Evolutionary conservation across 2,888 invertebrate genomes (phyloP).

Genomic region (Athalia cordata): DNA sequence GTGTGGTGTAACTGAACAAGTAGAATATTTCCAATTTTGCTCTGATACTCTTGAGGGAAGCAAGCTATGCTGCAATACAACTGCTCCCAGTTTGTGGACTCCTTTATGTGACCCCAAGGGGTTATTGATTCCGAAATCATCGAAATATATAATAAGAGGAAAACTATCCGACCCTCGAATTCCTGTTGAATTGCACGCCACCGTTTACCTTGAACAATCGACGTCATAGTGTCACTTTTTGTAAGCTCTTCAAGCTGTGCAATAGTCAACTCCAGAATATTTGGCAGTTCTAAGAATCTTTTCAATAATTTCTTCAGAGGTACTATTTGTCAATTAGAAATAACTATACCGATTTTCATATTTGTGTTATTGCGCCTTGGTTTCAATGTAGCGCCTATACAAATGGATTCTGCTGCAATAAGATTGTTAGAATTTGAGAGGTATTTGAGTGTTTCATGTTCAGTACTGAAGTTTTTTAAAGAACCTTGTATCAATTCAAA

Average conservation of each 20-base stretch:
- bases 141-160: conserved; percentile 50
- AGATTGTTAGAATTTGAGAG: conserved; percentile 37
- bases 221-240: conserved; percentile 20
- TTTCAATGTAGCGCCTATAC: conserved; percentile 25
- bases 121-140: conserved; percentile 50
- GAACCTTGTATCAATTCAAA: conserved; percentile 36
- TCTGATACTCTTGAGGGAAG: conserved; percentile 47
- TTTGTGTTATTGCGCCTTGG: conserved; percentile 28
- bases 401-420: conserved; percentile 45
- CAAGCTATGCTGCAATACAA: conserved; percentile 47
- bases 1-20: conserved; percentile 50
- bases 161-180: conserved; percentile 44
- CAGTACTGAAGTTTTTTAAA: conserved; percentile 9
- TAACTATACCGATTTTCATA: conserved; percentile 18
- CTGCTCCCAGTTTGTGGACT: conserved; percentile 49
- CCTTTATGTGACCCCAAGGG: conserved; percentile 47
- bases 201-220: conserved; percentile 45
- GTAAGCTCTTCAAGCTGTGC: conserved; percentile 26
- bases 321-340: conserved; percentile 44
- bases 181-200: conserved; percentile 48
- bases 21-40: conserved; percentile 50
- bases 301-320: conserved; percentile 47
- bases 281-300: conserved; percentile 50
- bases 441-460: conserved; percentile 24
- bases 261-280: conserved; percentile 47